Conservation (phyloP, 2,797 vertebrate genomes). For the Labeo calbasu region DNA sequence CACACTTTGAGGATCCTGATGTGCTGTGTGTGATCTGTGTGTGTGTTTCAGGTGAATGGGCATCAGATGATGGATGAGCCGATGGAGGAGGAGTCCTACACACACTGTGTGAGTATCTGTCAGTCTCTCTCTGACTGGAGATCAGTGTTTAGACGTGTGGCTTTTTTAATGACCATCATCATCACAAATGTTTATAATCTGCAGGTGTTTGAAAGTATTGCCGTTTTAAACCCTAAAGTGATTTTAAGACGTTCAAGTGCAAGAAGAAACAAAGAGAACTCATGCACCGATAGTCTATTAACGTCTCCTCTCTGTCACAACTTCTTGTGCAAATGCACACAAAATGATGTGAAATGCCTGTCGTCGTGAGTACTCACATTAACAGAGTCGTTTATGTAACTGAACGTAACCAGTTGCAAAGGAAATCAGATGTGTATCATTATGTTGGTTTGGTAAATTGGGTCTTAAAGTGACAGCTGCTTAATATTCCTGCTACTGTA, state of each 20-base stretch:
- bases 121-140: background rate
- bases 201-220: background rate
- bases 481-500: background rate
- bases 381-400: background rate
- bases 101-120: constrained; percentile 87
- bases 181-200: background rate
- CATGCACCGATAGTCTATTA: background rate
- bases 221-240: background rate
- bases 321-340: background rate
- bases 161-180: background rate
- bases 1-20: background rate
- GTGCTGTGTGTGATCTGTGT: constrained; percentile 33
- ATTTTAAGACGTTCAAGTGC: background rate
- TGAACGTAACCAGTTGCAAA: background rate
- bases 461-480: background rate
- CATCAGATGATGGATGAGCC: constrained; percentile 95
- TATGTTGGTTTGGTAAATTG: background rate
- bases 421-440: background rate
- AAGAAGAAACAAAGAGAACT: background rate
- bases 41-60: constrained; percentile 87
- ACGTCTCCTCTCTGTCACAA: background rate
- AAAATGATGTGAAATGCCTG: background rate
- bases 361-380: too few relatives aligned
- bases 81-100: constrained; percentile 94
- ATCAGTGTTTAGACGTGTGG: too few relatives aligned